Evolutionary conservation across 1,140 invertebrate species (phyloP).

Genomic region (Tetramorium alpestre): DNA sequence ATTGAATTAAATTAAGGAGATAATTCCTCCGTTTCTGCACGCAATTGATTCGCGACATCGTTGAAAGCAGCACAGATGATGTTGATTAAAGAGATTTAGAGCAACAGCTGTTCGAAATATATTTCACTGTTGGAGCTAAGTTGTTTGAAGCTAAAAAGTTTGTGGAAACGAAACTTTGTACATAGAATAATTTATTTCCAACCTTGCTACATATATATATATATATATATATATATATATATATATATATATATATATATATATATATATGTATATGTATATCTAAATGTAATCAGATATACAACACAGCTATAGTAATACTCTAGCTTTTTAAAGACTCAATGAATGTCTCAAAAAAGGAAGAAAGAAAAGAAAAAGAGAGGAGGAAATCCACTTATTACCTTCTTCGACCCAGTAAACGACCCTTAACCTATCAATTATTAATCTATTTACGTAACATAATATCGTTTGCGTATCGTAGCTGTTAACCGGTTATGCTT

Average conservation of each 20-base stretch:
- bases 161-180: neutral
- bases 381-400: neutral
- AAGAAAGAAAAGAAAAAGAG: neutral
- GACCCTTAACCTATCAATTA: slow-evolving; percentile 50
- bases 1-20: slow-evolving; percentile 19
- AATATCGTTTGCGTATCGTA: neutral
- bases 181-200: slow-evolving; percentile 25
- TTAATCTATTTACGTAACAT: slow-evolving; percentile 41
- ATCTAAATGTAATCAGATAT: slow-evolving; percentile 6
- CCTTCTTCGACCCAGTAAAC: neutral
- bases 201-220: neutral
- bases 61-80: neutral
- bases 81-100: slow-evolving; percentile 1
- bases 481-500: neutral
- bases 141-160: neutral
- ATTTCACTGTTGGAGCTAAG: slow-evolving; percentile 5
- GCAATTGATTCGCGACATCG: neutral
- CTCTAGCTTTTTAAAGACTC: neutral
- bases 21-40: neutral
- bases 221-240: too few relatives aligned
- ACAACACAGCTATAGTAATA: neutral
- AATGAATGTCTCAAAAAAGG: neutral
- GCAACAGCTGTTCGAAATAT: slow-evolving; percentile 12
- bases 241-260: neutral
- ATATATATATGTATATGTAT: too few relatives aligned